These are phyloP conservation scores for Tetrapedia diversipes DNA, from an alignment of 2,888 invertebrate genomes.

Conservation along the genomic window DNA sequence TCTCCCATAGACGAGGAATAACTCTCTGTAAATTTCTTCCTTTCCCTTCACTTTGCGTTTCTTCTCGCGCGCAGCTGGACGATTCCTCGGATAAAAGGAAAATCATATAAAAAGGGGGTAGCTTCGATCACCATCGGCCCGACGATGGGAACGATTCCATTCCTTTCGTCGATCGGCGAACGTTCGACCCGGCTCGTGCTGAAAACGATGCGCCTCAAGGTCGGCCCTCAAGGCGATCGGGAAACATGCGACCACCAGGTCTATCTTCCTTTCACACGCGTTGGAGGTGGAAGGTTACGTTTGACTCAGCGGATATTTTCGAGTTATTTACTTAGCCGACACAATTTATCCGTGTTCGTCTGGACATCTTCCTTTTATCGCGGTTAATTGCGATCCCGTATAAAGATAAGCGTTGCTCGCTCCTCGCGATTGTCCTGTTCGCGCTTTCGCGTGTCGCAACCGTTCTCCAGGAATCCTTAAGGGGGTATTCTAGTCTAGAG, in stretches of 20 bases:
- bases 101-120: constrained; percentile 3
- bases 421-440: constrained; percentile 32
- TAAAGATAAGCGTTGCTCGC: constrained; percentile 35
- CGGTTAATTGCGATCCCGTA: constrained; percentile 41
- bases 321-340: constrained; percentile 46
- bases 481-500: no score
- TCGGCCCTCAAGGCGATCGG: constrained; percentile 57
- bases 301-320: constrained; percentile 65
- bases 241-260: constrained; percentile 40
- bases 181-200: constrained; percentile 13
- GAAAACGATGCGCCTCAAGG: constrained; percentile 29
- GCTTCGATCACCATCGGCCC: constrained; percentile 2
- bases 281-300: constrained; percentile 46
- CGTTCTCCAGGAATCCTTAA: constrained; percentile 13
- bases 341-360: constrained; percentile 41
- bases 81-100: neutral
- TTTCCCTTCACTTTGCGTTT: constrained; percentile 14
- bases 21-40: neutral
- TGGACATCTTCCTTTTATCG: constrained; percentile 42
- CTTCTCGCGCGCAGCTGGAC: constrained; percentile 4
- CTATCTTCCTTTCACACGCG: constrained; percentile 52
- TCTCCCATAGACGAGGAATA: neutral
- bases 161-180: constrained; percentile 15
- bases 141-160: constrained; percentile 24
- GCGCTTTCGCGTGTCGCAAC: constrained; percentile 23